Base-by-base conservation (phyloP, 2,888 invertebrate species). In the Rhamnusium bicolor region DNA sequence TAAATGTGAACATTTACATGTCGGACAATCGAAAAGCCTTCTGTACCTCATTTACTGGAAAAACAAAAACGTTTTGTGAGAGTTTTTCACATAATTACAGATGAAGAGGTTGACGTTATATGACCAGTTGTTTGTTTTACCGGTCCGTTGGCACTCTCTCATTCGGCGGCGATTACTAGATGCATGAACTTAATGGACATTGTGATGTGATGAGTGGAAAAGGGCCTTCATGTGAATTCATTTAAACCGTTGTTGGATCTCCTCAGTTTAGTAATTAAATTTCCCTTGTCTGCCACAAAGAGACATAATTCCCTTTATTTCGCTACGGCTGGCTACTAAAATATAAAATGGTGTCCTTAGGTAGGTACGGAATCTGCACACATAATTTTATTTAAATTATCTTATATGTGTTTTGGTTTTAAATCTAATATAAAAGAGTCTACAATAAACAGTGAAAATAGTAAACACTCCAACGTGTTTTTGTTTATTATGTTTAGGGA, bases 1-100 rank as follows among this genome's bases (percentile, higher is more conserved):
- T 56, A 56, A 40, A n/a, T 27, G 54, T 24, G 24, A 21, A 14
- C 54, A 56, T 56, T 56, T 56, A 56, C 54, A 56, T 56, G 54
- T 56, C 54, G 7, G 54, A 14, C 54, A 56, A n/a, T 56, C 54
- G 7, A 24, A 24, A n/a, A 27, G 24, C 54, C 54, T n/a, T n/a
- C 54, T 14, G 27, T 24, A n/a, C 14, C 54, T 27, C 54, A 27
- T 14, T 16, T n/a, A 12, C 14, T n/a, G 14, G 14, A 27, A 27
- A 27, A 56, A 56, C 60, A 68, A 68, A 60, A 58, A 32, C 51
- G 40, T 27, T 32, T n/a, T 7, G 27, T n/a, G 53, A 51, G 29
- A 61, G 80, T 79, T 82, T 81, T 82, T 79, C 80, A 75, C 77
- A 76, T 80, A 82, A 81, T 84, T 83, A 79, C 81, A 76, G 65